Base-by-base conservation (phyloP, 2,888 invertebrate genomes). In the Apeira syringaria region DNA sequence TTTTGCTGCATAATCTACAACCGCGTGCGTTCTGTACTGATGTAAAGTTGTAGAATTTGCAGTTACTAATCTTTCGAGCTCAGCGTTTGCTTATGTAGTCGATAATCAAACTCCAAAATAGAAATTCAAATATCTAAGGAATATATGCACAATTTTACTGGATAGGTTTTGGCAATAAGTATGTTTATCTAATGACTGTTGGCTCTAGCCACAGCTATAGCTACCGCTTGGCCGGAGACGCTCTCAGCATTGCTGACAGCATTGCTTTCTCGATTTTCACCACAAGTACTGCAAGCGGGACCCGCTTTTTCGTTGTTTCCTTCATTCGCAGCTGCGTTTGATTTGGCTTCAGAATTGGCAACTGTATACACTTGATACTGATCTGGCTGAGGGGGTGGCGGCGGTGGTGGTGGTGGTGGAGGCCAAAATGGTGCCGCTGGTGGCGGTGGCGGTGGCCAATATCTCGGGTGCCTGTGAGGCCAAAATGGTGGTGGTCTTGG, bases 221-320 rank as follows among this genome's bases (percentile, higher is more conserved):
- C 72, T 0, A 74, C 53, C 0, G 75, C 74, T 7, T 68, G 53
- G 0, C 75, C 74, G 0, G 64, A 48, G 1, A 58, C 61, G 30
- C 70, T 73, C 31, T 65, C 38, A 2, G 75, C 72, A 32, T 74
- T 74, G 30, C 75, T 75, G 13, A 68, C 36, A 0, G 74, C 75
- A 12, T 58, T 53, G 30, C 58, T 61, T 0, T 37, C 30, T 2
- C 47, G 46, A 2, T 33, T 45, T 0, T 32, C 37, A 2, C 46
- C 52, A 26, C 60, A 60, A 2, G 48, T 45, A 1, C 38, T 11
- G 24, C 60, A 60, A n/a, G 55, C 47, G 2, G 7, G 7, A 39
- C 39, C 4, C 41, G n/a, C n/a, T n/a, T n/a, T n/a, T n/a, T n/a
- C n/a, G n/a, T 20, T n/a, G 32, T 20, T 31, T 8, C 20, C 30